Percentiles rank a stretch among this genome's conserved stretches.
These are phyloP conservation scores for Pseudomyrmex sp. DNA, from an alignment of 1,140 invertebrate genomes.

Conservation along the genomic window DNA sequence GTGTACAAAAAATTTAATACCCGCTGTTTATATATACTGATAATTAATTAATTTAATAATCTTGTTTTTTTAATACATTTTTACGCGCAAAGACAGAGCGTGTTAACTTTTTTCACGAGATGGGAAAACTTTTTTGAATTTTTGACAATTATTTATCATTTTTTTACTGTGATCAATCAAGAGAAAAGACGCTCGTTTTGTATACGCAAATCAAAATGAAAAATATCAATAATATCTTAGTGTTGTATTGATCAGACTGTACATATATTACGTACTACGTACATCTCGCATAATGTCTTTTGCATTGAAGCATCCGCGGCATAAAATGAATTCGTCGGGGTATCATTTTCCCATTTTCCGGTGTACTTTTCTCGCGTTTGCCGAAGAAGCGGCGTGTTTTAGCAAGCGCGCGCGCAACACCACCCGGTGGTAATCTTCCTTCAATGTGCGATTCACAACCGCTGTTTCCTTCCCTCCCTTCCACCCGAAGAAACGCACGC, in stretches of 20 bases:
- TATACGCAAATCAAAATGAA: no score
- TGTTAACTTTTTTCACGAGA: no score
- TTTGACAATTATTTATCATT: no score
- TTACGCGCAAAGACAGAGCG: no score
- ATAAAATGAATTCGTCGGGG: slow-evolving; percentile 35
- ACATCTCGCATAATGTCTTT: slow-evolving; percentile 27
- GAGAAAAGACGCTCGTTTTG: no score
- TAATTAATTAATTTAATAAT: no score
- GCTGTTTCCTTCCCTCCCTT: slow-evolving; percentile 20
- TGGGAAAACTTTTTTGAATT: no score
- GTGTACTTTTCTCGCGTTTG: slow-evolving; percentile 29
- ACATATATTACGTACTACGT: not conserved
- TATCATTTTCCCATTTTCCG: slow-evolving; percentile 32
- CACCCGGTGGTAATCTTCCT: slow-evolving; percentile 35
- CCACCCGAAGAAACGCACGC: not conserved
- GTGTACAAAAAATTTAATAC: no score
- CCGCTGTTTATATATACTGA: no score
- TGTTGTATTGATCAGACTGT: not conserved
- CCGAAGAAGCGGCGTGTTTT: slow-evolving; percentile 19
- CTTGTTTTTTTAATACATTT: no score
- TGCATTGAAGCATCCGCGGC: slow-evolving; percentile 25
- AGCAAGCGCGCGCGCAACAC: not conserved
- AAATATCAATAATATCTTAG: no score
- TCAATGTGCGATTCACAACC: slow-evolving; percentile 15
- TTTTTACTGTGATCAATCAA: no score